These are phyloP conservation scores for Drosophila nigricruria DNA, from an alignment of 2,888 invertebrate species.

Conservation along the genomic window DNA sequence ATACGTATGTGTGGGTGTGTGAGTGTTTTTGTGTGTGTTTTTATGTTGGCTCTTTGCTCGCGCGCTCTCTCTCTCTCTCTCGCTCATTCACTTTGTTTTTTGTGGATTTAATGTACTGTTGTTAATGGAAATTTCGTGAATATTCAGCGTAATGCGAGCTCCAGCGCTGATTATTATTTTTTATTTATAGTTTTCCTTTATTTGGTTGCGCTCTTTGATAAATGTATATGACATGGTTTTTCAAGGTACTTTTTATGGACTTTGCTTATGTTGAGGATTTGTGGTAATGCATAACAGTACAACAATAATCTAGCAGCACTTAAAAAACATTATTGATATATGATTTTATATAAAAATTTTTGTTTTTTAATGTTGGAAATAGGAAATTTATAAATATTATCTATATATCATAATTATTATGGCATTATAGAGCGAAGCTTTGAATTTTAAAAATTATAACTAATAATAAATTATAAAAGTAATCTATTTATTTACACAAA, in stretches of 20 bases:
- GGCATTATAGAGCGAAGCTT: too few relatives aligned
- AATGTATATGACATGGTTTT: slow-evolving; percentile 21
- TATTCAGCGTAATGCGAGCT: slow-evolving; percentile 42
- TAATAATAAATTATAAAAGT: too few relatives aligned
- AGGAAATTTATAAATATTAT: background rate
- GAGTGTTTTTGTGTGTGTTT: slow-evolving; percentile 20
- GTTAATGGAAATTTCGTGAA: slow-evolving; percentile 62
- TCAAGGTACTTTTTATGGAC: slow-evolving; percentile 5
- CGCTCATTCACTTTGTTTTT: slow-evolving; percentile 4
- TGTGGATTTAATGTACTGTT: slow-evolving; percentile 59
- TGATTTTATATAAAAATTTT: background rate
- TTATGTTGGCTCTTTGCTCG: slow-evolving; percentile 14
- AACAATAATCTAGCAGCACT: background rate
- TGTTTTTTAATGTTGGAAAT: background rate
- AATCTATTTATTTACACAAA: too few relatives aligned
- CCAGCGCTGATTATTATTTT: slow-evolving; percentile 15
- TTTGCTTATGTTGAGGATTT: background rate
- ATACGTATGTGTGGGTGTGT: slow-evolving; percentile 20
- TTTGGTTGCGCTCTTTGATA: slow-evolving; percentile 19
- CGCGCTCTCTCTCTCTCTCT: background rate
- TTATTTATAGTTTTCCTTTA: slow-evolving; percentile 18
- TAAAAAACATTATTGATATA: background rate
- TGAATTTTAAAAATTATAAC: too few relatives aligned
- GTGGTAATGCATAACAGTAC: background rate
- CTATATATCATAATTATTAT: too few relatives aligned